Evolutionary conservation across 2,113 vertebrate genomes (phyloP).

Genomic region (Bettongia penicillata): DNA sequence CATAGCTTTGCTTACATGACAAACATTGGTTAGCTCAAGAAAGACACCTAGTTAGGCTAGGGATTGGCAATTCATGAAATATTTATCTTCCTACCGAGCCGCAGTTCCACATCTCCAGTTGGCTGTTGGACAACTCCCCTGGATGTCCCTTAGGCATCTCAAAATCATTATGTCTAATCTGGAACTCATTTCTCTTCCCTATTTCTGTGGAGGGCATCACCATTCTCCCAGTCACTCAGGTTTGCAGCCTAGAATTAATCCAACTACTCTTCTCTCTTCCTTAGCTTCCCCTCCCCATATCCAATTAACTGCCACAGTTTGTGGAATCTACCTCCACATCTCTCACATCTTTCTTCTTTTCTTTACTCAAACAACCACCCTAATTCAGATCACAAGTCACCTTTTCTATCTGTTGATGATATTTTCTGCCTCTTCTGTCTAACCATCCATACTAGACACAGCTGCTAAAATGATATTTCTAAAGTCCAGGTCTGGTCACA

Average conservation of each 20-base stretch:
- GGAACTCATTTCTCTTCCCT: background rate
- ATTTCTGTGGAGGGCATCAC: background rate
- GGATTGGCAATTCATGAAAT: background rate
- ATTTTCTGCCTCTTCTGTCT: background rate
- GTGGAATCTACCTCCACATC: background rate
- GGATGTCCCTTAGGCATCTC: background rate
- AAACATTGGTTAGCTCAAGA: background rate
- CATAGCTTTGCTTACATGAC: background rate
- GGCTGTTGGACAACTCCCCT: background rate
- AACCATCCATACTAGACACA: background rate
- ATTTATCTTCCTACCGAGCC: background rate
- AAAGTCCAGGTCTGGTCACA: background rate
- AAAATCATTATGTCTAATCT: background rate
- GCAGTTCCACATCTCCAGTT: background rate
- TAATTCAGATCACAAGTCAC: background rate
- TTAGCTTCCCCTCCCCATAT: background rate
- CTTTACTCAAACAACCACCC: background rate
- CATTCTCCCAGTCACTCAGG: background rate
- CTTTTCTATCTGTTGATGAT: background rate
- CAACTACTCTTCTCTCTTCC: background rate
- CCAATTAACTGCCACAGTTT: background rate
- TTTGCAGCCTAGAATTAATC: background rate
- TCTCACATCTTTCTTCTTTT: background rate
- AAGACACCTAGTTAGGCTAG: background rate
- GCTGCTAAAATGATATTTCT: background rate